Evolutionary conservation across 2,113 vertebrate genomes (phyloP).

Genomic region (Charadrius vociferus): DNA sequence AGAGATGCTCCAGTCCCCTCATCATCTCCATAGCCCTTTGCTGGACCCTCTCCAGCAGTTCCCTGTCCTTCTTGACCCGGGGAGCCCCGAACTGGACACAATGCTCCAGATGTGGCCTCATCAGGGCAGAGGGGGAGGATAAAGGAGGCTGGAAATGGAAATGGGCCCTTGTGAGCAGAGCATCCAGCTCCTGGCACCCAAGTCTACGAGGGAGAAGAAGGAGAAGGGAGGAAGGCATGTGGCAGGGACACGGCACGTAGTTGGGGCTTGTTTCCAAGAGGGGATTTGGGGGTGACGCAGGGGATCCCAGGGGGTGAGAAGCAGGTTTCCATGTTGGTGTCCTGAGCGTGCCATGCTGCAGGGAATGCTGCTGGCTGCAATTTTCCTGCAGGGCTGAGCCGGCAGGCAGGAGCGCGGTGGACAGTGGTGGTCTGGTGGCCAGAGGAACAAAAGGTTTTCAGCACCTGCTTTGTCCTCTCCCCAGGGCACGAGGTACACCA

Average conservation of each 20-base stretch:
- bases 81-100: no score
- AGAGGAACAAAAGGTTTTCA: not conserved
- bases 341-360: not conserved
- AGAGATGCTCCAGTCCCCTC: no score
- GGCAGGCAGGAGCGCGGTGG: fast-evolving
- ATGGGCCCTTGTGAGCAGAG: not conserved
- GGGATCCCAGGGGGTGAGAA: not conserved
- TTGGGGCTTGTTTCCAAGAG: not conserved
- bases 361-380: not conserved
- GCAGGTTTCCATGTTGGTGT: not conserved
- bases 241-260: not conserved
- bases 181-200: not conserved
- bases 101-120: no score
- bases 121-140: no score
- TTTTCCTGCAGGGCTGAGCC: not conserved
- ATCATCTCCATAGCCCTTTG: no score
- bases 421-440: not conserved
- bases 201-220: not conserved
- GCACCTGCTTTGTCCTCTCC: not conserved
- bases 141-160: not conserved
- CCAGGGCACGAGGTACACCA: constrained; percentile 72
- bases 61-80: no score
- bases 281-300: not conserved
- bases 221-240: not conserved
- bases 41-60: no score